Base-by-base conservation (phyloP, 2,888 invertebrate species). In the Ophioninae sp. region DNA sequence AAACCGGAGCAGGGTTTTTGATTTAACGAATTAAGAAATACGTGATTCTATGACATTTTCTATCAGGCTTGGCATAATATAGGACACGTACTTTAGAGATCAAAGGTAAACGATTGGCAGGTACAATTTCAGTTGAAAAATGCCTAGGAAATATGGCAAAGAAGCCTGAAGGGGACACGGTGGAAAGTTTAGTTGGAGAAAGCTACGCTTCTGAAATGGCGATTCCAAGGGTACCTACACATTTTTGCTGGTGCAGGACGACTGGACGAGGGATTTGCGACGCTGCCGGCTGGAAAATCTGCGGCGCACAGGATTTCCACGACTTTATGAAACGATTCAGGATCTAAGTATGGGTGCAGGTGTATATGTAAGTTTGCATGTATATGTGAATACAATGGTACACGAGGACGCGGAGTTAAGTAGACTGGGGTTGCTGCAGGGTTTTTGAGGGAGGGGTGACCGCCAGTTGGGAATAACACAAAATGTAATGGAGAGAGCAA, bases 241-340 rank as follows among this genome's bases (percentile, higher is more conserved):
- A 64, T 59, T 81, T 69, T 62, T 56, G 23, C 73, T 59, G 74
- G 57, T 64, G 69, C 17, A 70, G 75, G 70, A 20, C 44, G 44
- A 68, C 81, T 62, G 80, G 72, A 75, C 85, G 82, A 85, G 84
- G 73, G 85, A 85, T 86, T 86, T 82, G 86, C 83, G 69, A 85
- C 77, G 83, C 85, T 85, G 64, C 79, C 85, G 80, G 76, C 78
- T 82, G 86, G 85, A 86, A 85, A 84, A 86, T 82, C 85, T 85
- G 84, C 79, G 81, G 86, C 77, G 83, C 84, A 85, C 78, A 81
- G 85, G 85, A 87, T 89, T 88, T 88, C 86, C 87, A 87, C 86
- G 88, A 88, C 87, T 88, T 87, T 87, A 85, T 87, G 84, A 79
- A 86, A 87, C 80, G 79, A 77, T 81, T 75, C 81, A 57, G 61